Evolutionary conservation across 2,113 vertebrate species (phyloP).

Genomic region (Circaetus cinerascens): DNA sequence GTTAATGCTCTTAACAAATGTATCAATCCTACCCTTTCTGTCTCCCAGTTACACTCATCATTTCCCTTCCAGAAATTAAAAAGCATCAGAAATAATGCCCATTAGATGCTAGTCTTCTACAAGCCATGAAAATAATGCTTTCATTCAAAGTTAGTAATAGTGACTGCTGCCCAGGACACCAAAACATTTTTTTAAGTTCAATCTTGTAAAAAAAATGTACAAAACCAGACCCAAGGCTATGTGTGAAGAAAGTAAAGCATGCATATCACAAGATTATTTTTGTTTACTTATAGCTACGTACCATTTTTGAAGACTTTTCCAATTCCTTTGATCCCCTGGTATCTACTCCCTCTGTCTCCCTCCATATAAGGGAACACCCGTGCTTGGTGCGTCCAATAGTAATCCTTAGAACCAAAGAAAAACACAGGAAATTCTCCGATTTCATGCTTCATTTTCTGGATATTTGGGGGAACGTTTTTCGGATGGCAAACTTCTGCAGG

Average conservation of each 20-base stretch:
- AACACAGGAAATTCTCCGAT: slow-evolving; percentile 98
- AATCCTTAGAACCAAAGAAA: slow-evolving; percentile 99
- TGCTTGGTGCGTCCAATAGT: slow-evolving; percentile 98
- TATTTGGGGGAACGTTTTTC: slow-evolving; percentile 94
- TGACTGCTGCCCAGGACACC: neutral
- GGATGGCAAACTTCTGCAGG: slow-evolving; percentile 97
- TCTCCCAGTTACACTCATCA: neutral
- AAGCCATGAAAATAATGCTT: neutral
- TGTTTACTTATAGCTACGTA: slow-evolving; percentile 40
- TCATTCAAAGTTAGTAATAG: neutral
- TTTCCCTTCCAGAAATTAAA: neutral
- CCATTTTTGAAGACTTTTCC: slow-evolving; percentile 97
- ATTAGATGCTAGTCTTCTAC: neutral
- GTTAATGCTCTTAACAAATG: neutral
- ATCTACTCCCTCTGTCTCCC: slow-evolving; percentile 92
- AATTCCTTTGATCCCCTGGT: slow-evolving; percentile 87
- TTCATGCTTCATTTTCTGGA: slow-evolving; percentile 97
- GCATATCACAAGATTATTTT: neutral
- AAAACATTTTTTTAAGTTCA: neutral
- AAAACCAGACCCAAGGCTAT: neutral
- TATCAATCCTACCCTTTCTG: neutral
- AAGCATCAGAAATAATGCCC: neutral
- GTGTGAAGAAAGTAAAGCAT: neutral
- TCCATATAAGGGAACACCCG: slow-evolving; percentile 98
- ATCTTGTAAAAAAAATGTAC: neutral